Evolutionary conservation across 2,113 vertebrate genomes (phyloP), one percentile per base, ranked within the genome.

Genomic region (Corythaixoides concolor): DNA sequence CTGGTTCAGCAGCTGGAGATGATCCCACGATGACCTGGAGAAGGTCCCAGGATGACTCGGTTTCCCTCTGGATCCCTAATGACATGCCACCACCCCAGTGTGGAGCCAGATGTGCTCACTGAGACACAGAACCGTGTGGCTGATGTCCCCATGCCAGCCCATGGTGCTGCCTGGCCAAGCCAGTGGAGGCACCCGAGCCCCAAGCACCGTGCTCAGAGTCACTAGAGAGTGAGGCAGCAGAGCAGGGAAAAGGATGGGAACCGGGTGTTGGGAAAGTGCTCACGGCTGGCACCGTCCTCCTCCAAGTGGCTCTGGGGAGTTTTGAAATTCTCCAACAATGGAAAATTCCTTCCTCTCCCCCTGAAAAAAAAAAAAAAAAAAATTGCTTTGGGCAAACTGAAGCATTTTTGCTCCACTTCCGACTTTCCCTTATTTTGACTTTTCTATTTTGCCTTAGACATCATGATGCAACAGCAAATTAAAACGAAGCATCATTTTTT

Each of bases 141-240:
- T 26, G 5, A 5, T 32, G 77, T 1, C 32, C 41, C 37, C 14
- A 5, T 3, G 6, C 9, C 45, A 74, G 16, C 15, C 7, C 2
- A 0, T 0, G 0, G 17, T 2, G 0, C 23, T n/a, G 62, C 26
- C 10, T 2, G 1, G 37, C 16, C 58, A 21, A 30, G 33, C 23
- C 0, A 2, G 0, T 28, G 60, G 64, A 55, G 60, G 27, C 27
- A 41, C 15, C 39, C 5, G 58, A 56, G 43, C 45, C 28, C 27
- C 0, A 0, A 30, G 41, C 11, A 2, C 0, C 0, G 33, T 8
- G 1, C 15, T 41, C 18, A 8, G 43, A 3, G 35, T 7, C 78
- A 4, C 55, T 3, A 11, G 43, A 27, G 35, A 84, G 63, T 0
- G 0, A 23, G 28, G 52, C 35, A 39, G 67, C 72, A 50, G 33